phyloP scores from a whole-genome alignment of 2,113 vertebrate genomes.

The Smithornis capensis region DNA sequence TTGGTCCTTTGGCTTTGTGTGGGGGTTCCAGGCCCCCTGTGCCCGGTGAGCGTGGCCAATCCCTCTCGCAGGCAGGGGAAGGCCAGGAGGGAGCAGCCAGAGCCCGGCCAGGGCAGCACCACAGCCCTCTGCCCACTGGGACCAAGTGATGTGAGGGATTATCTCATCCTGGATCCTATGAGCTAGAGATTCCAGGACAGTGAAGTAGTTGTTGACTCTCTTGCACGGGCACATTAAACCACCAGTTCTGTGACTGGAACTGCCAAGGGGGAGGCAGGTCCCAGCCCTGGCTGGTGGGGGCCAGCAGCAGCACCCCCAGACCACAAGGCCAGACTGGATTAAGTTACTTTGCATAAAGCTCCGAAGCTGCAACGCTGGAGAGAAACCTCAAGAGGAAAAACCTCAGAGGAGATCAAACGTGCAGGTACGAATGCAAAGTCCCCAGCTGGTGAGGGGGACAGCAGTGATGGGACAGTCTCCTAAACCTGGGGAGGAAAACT shows the following conservation, averaged over 20 bases:
- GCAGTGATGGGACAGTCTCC: neutral
- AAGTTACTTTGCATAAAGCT: neutral
- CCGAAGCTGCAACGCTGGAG: neutral
- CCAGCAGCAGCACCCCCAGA: neutral
- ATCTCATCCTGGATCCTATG: conserved; percentile 28
- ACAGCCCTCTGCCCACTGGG: neutral
- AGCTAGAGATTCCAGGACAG: conserved; percentile 54
- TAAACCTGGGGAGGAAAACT: neutral
- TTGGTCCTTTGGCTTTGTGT: neutral
- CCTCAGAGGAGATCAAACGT: neutral
- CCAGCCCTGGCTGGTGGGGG: neutral
- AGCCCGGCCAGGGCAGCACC: neutral
- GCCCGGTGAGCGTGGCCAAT: neutral
- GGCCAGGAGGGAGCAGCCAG: conserved; percentile 5
- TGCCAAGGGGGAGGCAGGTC: neutral
- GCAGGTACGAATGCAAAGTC: neutral
- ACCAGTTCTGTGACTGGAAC: neutral
- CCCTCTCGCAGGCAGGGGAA: neutral
- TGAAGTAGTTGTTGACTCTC: conserved; percentile 44
- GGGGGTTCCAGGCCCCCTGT: neutral
- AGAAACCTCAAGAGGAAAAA: neutral
- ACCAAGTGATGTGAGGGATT: neutral
- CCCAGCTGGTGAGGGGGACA: neutral
- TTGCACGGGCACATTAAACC: neutral
- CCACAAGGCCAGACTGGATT: neutral